Evolutionary conservation across 2,888 invertebrate genomes (phyloP).

Genomic region (Tachina fera): DNA sequence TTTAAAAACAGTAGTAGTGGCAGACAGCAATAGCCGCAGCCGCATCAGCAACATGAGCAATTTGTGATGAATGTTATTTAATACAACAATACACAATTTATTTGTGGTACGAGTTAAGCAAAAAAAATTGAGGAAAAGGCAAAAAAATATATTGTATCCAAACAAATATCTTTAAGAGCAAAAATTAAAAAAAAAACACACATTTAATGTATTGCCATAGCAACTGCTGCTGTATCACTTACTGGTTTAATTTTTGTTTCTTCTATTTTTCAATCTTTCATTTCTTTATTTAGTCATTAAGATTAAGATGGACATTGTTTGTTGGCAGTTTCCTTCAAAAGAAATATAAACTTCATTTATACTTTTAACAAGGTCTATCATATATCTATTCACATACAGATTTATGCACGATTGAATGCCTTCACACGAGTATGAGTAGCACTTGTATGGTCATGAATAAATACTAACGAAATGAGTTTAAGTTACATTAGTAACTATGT

Average conservation of each 20-base stretch:
- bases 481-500: conserved; percentile 25
- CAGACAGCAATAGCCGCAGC: conserved; percentile 17
- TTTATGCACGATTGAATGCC: conserved; percentile 1
- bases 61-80: conserved; percentile 70
- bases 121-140: conserved; percentile 7
- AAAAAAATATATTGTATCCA: conserved; percentile 1
- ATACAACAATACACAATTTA: conserved; percentile 56
- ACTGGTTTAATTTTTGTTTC: conserved; percentile 6
- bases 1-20: conserved; percentile 34
- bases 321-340: conserved; percentile 50
- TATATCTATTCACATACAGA: conserved; percentile 10
- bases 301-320: conserved; percentile 56
- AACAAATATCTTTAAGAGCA: conserved; percentile 21
- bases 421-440: neutral
- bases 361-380: conserved; percentile 58
- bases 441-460: conserved; percentile 61
- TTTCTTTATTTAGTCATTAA: conserved; percentile 64
- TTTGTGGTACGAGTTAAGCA: conserved; percentile 1
- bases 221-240: conserved; percentile 47
- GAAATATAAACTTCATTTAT: conserved; percentile 50
- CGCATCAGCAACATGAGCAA: conserved; percentile 60
- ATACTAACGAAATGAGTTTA: conserved; percentile 42
- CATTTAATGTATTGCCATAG: conserved; percentile 21
- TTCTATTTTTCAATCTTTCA: conserved; percentile 20
- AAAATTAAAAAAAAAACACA: neutral